A percentile compares a stretch with the other conserved stretches of the same genome.
phyloP scores from a whole-genome alignment of 2,113 vertebrate species.

The Bubo bubo region DNA sequence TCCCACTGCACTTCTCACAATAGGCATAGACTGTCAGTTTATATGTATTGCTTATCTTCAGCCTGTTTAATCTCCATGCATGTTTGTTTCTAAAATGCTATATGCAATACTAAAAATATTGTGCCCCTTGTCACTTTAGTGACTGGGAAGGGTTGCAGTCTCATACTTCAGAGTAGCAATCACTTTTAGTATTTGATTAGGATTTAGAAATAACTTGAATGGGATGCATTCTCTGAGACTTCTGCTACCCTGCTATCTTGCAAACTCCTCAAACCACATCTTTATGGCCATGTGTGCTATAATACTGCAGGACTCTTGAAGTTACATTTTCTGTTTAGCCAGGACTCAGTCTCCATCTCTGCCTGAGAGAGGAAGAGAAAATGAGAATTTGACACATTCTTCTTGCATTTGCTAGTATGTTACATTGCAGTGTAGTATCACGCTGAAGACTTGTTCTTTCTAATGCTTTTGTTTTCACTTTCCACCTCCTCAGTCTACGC shows the following conservation, averaged over 20 bases:
- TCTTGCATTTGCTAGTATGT: background rate
- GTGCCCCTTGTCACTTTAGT: background rate
- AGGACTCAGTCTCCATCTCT: background rate
- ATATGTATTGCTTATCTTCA: background rate
- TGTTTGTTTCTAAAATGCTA: background rate
- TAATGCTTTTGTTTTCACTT: slow-evolving; percentile 10
- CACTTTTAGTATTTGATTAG: background rate
- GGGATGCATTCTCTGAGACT: background rate
- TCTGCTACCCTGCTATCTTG: background rate
- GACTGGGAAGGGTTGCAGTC: background rate
- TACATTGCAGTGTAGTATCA: background rate
- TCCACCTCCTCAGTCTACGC: slow-evolving; percentile 77
- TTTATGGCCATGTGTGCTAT: accelerated
- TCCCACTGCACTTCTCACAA: background rate
- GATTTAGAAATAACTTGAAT: background rate
- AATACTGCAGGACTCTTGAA: background rate
- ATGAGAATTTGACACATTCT: background rate
- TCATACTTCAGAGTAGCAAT: background rate
- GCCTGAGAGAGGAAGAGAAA: background rate
- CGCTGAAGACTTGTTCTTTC: background rate
- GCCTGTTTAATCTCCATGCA: background rate
- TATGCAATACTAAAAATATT: background rate
- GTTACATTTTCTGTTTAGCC: background rate
- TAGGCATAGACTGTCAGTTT: background rate
- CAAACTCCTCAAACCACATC: background rate